phyloP scores from a whole-genome alignment of 2,113 vertebrate genomes.

The Oryzias curvinotus region DNA sequence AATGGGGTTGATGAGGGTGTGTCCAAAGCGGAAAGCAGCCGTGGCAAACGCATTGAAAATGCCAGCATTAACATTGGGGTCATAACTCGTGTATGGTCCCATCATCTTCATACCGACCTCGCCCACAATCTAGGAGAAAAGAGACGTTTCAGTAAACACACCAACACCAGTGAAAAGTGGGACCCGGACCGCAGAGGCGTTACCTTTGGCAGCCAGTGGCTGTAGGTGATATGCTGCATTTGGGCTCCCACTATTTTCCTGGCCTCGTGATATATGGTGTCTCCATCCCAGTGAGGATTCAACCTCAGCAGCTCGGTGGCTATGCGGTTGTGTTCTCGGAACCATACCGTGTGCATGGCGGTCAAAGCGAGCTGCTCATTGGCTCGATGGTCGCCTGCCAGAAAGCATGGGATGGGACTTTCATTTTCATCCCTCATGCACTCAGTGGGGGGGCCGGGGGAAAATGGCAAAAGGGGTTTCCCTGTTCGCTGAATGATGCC shows the following conservation, averaged over 20 bases:
- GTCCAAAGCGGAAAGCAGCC: slow-evolving; percentile 95
- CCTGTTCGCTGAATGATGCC: slow-evolving; percentile 95
- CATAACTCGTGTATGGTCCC: slow-evolving; percentile 86
- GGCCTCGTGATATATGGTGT: slow-evolving; percentile 97
- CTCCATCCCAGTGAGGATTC: slow-evolving; percentile 97
- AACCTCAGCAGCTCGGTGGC: slow-evolving; percentile 88
- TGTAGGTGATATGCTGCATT: slow-evolving; percentile 98
- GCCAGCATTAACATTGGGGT: slow-evolving; percentile 90
- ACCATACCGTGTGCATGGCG: slow-evolving; percentile 96
- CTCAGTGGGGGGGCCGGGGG: slow-evolving; percentile 92
- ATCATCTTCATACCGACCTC: slow-evolving; percentile 90
- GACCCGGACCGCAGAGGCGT: background rate
- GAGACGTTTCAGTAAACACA: background rate
- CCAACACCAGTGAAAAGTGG: background rate
- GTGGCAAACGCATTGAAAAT: slow-evolving; percentile 94
- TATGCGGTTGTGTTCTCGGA: slow-evolving; percentile 95
- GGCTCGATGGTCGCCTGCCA: slow-evolving; percentile 94
- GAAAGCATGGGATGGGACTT: slow-evolving; percentile 96
- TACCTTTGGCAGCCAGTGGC: slow-evolving; percentile 93
- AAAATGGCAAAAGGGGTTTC: slow-evolving; percentile 93
- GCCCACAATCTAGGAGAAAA: slow-evolving; percentile 81
- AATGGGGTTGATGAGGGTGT: slow-evolving; percentile 95
- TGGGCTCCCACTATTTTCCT: slow-evolving; percentile 95
- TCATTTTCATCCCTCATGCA: slow-evolving; percentile 97
- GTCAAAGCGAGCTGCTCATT: slow-evolving; percentile 96